Base-by-base conservation (phyloP, 2,797 vertebrate species). In the Lycodopsis pacificus region DNA sequence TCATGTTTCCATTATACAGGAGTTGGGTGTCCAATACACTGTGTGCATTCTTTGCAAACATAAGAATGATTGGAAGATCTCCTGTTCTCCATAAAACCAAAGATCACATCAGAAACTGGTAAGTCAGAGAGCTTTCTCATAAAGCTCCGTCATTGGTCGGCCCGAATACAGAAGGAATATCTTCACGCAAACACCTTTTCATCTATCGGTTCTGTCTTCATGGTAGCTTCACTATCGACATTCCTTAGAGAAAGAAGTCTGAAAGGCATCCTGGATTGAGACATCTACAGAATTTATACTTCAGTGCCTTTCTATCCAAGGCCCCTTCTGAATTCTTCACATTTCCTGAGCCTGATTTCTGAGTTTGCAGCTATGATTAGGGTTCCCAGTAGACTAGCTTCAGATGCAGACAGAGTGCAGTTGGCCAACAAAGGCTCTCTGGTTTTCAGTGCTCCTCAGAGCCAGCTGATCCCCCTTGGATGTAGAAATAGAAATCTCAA, bases 321-420 rank as follows among this genome's bases (percentile, higher is more conserved):
- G 48, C 75, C 69, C 80, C 71, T 54, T 82, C 79, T 82, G 69
- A 89, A 81, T 92, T 88, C 83, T 90, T 83, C 80, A 85, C 86
- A 85, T 93, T 91, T 87, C 78, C 89, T 94, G 87, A 93, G 91
- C 91, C 87, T 88, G 77, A 91, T 94, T 93, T 89, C 58, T 73
- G 65, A 80, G 81, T 92, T 89, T 91, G 88, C 73, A 76, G 92
- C 92, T 89, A 87, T 93, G 93, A 94, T 94, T 91, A 92, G 70
- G 84, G 80, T 87, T 91, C 93, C 91, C 88, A 25, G 51, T 71
- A 89, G 93, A 91, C 82, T 51, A 46, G 80, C 82, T 82, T 92
- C 79, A 76, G 79, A 92, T 89, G 90, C 86, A 75, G 80, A 78
- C 77, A 64, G 73, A 62, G 80, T 87, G 87, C 83, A 89, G 83